These are phyloP conservation scores for Anseranas semipalmata DNA, from an alignment of 2,113 vertebrate genomes.

Conservation along the genomic window DNA sequence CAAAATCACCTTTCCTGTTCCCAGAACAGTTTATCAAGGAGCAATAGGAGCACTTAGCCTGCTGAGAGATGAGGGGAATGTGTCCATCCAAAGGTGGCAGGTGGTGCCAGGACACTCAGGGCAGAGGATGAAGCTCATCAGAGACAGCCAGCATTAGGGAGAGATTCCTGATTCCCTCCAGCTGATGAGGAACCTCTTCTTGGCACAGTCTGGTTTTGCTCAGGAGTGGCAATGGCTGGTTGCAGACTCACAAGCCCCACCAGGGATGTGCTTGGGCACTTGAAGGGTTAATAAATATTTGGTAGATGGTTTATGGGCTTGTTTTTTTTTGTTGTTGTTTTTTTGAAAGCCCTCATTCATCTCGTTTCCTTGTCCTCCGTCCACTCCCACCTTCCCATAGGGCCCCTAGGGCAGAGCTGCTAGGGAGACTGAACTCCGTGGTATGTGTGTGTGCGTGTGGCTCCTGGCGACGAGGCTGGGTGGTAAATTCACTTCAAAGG, in stretches of 20 bases:
- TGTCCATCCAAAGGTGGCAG: background rate
- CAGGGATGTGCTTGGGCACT: background rate
- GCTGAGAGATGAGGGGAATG: background rate
- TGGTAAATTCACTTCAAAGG: slow-evolving; percentile 68
- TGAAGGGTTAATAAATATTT: background rate
- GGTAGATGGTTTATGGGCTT: background rate
- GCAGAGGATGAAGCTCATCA: background rate
- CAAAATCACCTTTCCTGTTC: background rate
- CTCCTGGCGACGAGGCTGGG: slow-evolving; percentile 49
- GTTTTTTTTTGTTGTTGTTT: background rate
- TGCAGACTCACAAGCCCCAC: background rate
- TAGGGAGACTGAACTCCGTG: background rate
- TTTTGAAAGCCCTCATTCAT: slow-evolving; percentile 5
- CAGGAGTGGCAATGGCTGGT: background rate
- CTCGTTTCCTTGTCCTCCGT: background rate
- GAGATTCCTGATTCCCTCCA: background rate
- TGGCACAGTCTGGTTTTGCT: background rate
- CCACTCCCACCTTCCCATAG: slow-evolving; percentile 35
- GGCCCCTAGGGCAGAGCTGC: slow-evolving; percentile 46
- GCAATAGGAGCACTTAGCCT: background rate
- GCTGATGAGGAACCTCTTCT: background rate
- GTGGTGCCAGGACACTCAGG: background rate
- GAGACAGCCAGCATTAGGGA: background rate
- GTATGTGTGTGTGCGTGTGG: slow-evolving; percentile 22
- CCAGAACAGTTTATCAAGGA: background rate